These are phyloP conservation scores for Antechinus stuartii DNA, from an alignment of 2,113 vertebrate genomes.

Conservation along the genomic window DNA sequence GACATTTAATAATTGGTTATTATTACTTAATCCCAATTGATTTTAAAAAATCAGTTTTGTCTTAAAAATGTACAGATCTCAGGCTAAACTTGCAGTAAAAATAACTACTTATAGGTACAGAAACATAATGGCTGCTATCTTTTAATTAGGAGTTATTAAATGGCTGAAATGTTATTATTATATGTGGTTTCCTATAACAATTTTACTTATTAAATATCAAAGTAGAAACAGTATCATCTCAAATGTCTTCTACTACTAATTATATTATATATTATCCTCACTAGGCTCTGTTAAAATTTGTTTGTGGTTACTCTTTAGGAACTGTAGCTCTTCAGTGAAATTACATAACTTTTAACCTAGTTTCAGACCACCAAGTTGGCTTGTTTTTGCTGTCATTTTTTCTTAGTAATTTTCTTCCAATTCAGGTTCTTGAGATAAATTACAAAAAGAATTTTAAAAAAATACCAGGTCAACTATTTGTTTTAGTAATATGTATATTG, in stretches of 20 bases:
- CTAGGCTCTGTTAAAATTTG: neutral
- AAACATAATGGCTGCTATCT: neutral
- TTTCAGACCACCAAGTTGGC: constrained; percentile 2
- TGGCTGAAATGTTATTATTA: constrained; percentile 47
- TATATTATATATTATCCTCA: neutral
- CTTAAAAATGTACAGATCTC: constrained; percentile 46
- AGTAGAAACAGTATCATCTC: neutral
- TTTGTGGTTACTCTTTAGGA: constrained; percentile 4
- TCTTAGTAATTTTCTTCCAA: neutral
- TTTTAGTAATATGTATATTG: neutral
- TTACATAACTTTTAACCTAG: neutral
- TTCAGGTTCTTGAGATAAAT: neutral
- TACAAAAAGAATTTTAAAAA: neutral
- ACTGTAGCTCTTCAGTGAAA: constrained; percentile 10
- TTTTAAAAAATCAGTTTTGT: constrained; percentile 9
- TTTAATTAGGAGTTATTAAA: constrained; percentile 52
- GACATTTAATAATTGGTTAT: neutral
- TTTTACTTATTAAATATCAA: constrained; percentile 15
- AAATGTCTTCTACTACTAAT: neutral
- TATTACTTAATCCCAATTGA: neutral
- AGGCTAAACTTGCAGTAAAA: constrained; percentile 31
- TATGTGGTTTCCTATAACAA: neutral
- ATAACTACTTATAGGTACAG: neutral
- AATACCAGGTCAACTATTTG: neutral
- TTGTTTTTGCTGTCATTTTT: neutral